Base-by-base conservation (phyloP, 2,888 invertebrate species). In the Cryptophagus acutangulus region DNA sequence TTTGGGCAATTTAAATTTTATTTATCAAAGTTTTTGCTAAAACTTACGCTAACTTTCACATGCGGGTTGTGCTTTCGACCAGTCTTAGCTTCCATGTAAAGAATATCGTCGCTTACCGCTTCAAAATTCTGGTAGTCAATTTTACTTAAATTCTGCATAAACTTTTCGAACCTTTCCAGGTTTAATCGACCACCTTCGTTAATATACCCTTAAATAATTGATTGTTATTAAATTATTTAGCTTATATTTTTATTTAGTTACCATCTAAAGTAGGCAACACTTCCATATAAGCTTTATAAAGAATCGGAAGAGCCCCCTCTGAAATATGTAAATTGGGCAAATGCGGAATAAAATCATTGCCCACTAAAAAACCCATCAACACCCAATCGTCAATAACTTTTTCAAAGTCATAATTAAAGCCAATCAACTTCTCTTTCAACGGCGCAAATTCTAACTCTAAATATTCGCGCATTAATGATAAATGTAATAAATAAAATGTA, bases 281-380 rank as follows among this genome's bases (percentile, higher is more conserved):
- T 33, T 81, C 78, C 71, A 85, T 93, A 69, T 99, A 96, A 0
- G 85, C 85, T 57, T 80, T 78, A 71, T 93, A 96, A 26, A 99
- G 73, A 46, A 87, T 65, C 0, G 93, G 88, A 48, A 97, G 70
- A 9, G 93, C 92, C 59, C 92, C 91, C 60, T 87, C 85, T 52
- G 81, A 81, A 51, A 99, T 97, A 67, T 97, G 93, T 67, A 99
- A 77, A 68, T 93, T 84, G 2, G 97, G 97, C 49, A 97, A 74
- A 73, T 95, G 82, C 1, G 97, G 97, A 58, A 99, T 89, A 69
- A 99, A 99, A 70, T 99, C 97, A 65, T 99, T 99, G 48, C 97
- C 97, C 8, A 97, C 90, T 15, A 97, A 71, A 67, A 96, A 96
- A 1, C 94, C 92, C 92, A 97, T 92, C 12, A 97, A 69, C 17